Base-by-base conservation (phyloP, 2,797 vertebrate genomes). In the Chrosomus eos region DNA sequence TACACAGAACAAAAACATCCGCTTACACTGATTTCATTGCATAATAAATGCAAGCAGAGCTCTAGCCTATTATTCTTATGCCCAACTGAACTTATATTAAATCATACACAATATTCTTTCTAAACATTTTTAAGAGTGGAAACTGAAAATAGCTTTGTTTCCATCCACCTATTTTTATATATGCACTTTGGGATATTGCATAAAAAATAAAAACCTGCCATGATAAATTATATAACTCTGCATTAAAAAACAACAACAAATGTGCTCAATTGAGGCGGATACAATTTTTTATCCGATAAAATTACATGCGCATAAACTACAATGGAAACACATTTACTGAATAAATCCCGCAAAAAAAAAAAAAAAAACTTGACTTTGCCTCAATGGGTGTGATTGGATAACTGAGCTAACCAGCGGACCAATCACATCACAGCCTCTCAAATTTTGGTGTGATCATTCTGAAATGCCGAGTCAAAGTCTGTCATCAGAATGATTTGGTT, bases 1-100 rank as follows among this genome's bases (percentile, higher is more conserved):
- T 55, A 70, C 31, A 51, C 28, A 80, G 45, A 51, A 53, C 43
- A 67, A 36, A 80, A 80, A 31, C 64, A 70, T 68, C 79, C 64
- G 31, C 28, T 38, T 62, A 40, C 23, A 28, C 36, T 18, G 23
- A 64, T 38, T 74, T 48, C 26, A 45, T 62, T 62, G 11, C 38
- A 73, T 64, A 43, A 64, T 51, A 36, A 18, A 45, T 31, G 7
- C 11, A 26, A 53, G 21, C 23, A 38, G 31, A 68, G 10, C 7
- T 70, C 9, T 28, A 36, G 40, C 40, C 28, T 62, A 74, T 38
- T 51, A 53, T 21, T 66, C 10, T n/a, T 72, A 45, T 66, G 9
- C 21, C 7, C 9, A 40, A 16, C n/a, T 60, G 6, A 67, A 36
- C 2, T n/a, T 51, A 31, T 45, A 31, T 45, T 36, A 48, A 78